Conservation (phyloP, 2,888 invertebrate genomes). For the Noctuana brunneofusca region DNA sequence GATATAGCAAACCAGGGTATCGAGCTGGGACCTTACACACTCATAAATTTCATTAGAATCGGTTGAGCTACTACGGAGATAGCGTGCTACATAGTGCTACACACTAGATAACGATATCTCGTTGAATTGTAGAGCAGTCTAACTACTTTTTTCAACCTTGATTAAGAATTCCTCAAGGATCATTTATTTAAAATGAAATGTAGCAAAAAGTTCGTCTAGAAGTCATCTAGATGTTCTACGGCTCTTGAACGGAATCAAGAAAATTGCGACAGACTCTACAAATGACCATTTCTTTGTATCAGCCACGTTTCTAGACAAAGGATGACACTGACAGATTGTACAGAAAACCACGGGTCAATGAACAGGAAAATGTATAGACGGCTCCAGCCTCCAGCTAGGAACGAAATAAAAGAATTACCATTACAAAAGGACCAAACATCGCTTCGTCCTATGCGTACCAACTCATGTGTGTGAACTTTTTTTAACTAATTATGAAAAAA, state of each 20-base stretch:
- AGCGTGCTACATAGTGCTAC: no score
- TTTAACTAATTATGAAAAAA: background rate
- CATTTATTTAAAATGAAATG: background rate
- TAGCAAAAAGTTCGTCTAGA: background rate
- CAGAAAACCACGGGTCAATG: constrained; percentile 19
- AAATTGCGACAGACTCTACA: background rate
- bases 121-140: background rate
- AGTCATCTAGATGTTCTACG: background rate
- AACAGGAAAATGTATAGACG: constrained; percentile 23
- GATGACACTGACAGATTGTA: constrained; percentile 42
- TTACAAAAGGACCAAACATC: background rate
- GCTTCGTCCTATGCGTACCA: background rate
- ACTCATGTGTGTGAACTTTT: background rate
- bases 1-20: no score
- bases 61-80: background rate
- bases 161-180: background rate
- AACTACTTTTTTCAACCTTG: background rate
- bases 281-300: constrained; percentile 1
- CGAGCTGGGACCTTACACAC: no score
- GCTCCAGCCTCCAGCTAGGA: background rate
- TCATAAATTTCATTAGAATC: background rate
- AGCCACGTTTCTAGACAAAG: constrained; percentile 33
- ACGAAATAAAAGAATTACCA: constrained; percentile 14
- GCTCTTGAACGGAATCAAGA: background rate
- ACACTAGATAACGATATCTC: background rate